Evolutionary conservation across 2,888 invertebrate genomes (phyloP).

Genomic region (Cloeon dipterum): DNA sequence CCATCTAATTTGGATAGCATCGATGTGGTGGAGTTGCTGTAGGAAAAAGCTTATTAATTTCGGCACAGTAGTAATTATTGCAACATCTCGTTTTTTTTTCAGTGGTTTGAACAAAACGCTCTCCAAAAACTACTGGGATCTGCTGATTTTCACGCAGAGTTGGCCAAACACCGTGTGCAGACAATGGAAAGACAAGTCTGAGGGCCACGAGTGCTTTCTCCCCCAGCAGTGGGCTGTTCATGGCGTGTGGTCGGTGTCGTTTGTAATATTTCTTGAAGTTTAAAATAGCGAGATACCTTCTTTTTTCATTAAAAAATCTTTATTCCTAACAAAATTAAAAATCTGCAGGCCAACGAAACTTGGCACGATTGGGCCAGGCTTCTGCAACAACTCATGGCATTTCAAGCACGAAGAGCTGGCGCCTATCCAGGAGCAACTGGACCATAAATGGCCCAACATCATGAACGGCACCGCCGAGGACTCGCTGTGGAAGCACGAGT

Average conservation of each 20-base stretch:
- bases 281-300: too few species aligned
- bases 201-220: constrained; percentile 34
- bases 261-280: too few species aligned
- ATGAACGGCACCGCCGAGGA: constrained; percentile 29
- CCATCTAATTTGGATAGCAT: too few species aligned
- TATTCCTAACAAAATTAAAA: too few species aligned
- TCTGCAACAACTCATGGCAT: constrained; percentile 41
- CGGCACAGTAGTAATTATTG: too few species aligned
- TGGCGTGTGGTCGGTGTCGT: constrained; percentile 35
- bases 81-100: too few species aligned
- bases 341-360: constrained; percentile 44
- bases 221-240: constrained; percentile 56
- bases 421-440: constrained; percentile 29
- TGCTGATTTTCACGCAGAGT: constrained; percentile 54
- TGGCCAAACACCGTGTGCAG: constrained; percentile 56
- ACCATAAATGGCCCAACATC: constrained; percentile 47
- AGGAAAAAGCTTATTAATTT: too few species aligned
- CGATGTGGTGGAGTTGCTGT: too few species aligned
- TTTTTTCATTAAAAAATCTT: too few species aligned
- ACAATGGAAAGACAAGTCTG: constrained; percentile 37
- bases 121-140: constrained; percentile 34
- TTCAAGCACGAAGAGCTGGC: constrained; percentile 36
- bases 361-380: constrained; percentile 39
- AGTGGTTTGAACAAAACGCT: too few species aligned
- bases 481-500: constrained; percentile 57